A percentile compares a stretch with the other conserved stretches of the same genome.
These are phyloP conservation scores for Protaetia brevitarsis DNA, from an alignment of 1,140 invertebrate species.

Conservation along the genomic window DNA sequence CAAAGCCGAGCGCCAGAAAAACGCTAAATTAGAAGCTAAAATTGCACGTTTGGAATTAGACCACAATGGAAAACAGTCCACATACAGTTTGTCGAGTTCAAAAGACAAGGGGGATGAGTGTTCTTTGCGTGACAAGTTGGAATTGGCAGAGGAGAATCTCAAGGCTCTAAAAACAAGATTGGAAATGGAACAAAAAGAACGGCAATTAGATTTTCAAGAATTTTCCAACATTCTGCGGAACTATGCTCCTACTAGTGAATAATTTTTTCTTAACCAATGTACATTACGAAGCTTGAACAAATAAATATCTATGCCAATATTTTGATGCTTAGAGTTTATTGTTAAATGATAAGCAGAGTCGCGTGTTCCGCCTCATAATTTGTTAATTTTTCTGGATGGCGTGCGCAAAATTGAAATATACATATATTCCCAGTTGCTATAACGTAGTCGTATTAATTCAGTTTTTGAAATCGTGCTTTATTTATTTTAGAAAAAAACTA, in stretches of 20 bases:
- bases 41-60: constrained; percentile 38
- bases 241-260: not conserved
- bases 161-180: constrained; percentile 42
- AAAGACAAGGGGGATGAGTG: not conserved
- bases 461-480: too few species aligned
- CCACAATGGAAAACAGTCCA: constrained; percentile 20
- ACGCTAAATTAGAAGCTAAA: constrained; percentile 39
- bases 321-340: too few species aligned
- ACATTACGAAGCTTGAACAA: too few species aligned
- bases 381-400: too few species aligned
- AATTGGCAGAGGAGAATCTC: constrained; percentile 45
- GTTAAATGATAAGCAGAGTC: too few species aligned
- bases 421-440: too few species aligned
- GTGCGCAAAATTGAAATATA: too few species aligned
- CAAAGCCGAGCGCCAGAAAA: constrained; percentile 38
- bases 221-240: constrained; percentile 41
- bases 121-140: constrained; percentile 36
- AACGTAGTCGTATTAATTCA: too few species aligned
- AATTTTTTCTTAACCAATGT: not conserved
- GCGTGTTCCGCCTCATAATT: too few species aligned
- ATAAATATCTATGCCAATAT: too few species aligned
- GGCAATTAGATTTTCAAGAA: constrained; percentile 41
- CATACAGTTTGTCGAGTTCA: not conserved
- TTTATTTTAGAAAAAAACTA: too few species aligned
- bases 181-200: constrained; percentile 40